Conservation (phyloP, 2,888 invertebrate species). For the Zygogramma bicolorata region DNA sequence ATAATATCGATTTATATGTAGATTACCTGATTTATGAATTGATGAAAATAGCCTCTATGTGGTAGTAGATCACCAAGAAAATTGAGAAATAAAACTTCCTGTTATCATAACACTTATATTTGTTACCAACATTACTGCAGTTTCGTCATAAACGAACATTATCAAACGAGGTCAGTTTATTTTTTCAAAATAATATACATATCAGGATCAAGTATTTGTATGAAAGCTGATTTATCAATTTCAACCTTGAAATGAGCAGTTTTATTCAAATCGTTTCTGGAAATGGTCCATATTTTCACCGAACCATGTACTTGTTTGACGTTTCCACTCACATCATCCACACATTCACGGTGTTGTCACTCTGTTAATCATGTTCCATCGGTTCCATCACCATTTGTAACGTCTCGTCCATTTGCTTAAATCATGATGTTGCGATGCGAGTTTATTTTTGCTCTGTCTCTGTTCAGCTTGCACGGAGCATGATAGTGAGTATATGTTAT, state of each 20-base stretch:
- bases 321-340: conserved; percentile 43
- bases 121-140: too few relatives aligned
- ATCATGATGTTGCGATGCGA: conserved; percentile 60
- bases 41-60: too few relatives aligned
- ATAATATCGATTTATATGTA: too few relatives aligned
- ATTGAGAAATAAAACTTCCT: too few relatives aligned
- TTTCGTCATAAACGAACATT: too few relatives aligned
- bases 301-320: conserved; percentile 2
- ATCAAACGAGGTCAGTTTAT: neutral
- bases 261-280: neutral
- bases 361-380: conserved; percentile 25
- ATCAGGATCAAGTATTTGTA: too few relatives aligned
- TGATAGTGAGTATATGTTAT: conserved; percentile 83
- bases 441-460: conserved; percentile 75
- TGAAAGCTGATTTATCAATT: too few relatives aligned
- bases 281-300: neutral
- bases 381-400: conserved; percentile 41
- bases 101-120: too few relatives aligned
- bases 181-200: too few relatives aligned
- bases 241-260: neutral
- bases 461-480: conserved; percentile 90
- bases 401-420: conserved; percentile 17
- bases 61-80: too few relatives aligned
- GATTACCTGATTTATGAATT: too few relatives aligned
- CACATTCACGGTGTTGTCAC: conserved; percentile 36